A percentile compares a stretch with the other conserved stretches of the same genome.
Evolutionary conservation across 2,797 vertebrate genomes (phyloP).

Genomic region (Ciconia nigra): DNA sequence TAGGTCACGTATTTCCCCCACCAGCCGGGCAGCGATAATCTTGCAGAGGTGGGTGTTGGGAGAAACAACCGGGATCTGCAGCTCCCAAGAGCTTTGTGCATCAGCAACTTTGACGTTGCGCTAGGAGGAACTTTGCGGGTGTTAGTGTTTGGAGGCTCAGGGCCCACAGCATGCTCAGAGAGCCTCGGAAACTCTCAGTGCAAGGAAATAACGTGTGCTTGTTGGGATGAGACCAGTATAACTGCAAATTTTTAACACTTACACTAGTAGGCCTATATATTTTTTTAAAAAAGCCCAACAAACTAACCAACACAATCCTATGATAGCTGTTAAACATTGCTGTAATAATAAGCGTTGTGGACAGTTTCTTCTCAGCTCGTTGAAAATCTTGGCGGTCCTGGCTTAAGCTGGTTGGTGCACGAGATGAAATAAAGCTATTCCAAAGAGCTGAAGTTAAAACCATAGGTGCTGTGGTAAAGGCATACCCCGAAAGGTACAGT

Average conservation of each 20-base stretch:
- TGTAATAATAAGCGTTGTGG: neutral
- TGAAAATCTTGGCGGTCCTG: neutral
- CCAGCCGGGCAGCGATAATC: fast-evolving
- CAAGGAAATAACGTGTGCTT: neutral
- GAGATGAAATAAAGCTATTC: neutral
- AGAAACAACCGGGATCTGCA: neutral
- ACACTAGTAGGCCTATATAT: neutral
- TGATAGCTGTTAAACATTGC: neutral
- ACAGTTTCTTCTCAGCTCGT: neutral
- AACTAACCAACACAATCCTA: neutral
- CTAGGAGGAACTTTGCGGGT: neutral
- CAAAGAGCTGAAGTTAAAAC: neutral
- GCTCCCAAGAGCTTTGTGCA: neutral
- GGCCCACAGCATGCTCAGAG: neutral
- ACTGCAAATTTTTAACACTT: neutral
- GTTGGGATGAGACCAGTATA: neutral
- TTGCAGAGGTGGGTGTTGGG: neutral
- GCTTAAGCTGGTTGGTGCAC: neutral
- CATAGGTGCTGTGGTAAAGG: neutral
- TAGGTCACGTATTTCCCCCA: neutral
- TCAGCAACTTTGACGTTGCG: neutral
- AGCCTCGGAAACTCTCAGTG: neutral
- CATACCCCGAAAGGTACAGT: neutral
- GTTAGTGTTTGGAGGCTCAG: neutral
- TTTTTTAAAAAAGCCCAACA: neutral